Base-by-base conservation (phyloP, 2,113 vertebrate genomes). In the Myotis yumanensis region DNA sequence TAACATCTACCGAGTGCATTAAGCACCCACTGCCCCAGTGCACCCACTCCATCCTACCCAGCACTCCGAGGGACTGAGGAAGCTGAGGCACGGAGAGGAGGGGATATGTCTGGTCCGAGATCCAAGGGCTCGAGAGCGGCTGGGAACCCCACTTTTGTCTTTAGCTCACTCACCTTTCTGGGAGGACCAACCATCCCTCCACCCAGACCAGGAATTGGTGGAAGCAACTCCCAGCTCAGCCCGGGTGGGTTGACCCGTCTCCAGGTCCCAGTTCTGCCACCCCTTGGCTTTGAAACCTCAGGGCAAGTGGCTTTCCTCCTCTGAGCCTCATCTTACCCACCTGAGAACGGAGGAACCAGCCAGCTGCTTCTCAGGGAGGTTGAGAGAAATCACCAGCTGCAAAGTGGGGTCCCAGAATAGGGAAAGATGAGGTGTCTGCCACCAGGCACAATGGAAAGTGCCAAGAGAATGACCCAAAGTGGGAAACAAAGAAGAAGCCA, bases 1-100 rank as follows among this genome's bases (percentile, higher is more conserved):
- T 46, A 7, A 4, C 20, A 7, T 32, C 25, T 7, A 6, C 17
- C 51, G 28, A 35, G 40, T 0, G 3, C 11, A 1, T 20, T 12
- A 3, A 64, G 28, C 32, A 20, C 10, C 15, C 4, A 0, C 46
- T 7, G 37, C 48, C 51, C 32, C 11, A 6, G 9, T 8, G 28
- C 23, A 6, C 66, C 66, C n/a, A n/a, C 28, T 25, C 7, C 0
- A 3, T 77, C 5, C 1, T 4, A 72, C 35, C 43, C 76, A 28
- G 59, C 17, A 46, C 68, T 68, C 46, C 8, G 15, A 37, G 69
- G 35, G 66, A 37, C 30, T 14, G 23, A 90, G 69, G 84, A 91
- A n/a, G n/a, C 43, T 10, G 77, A 51, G 73, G 30, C 15, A 2
- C 11, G 40, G 75, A 32, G 37, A 51, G 7, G 37, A 57, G 7